Evolutionary conservation across 2,113 vertebrate species (phyloP).

Genomic region (Grus americana): DNA sequence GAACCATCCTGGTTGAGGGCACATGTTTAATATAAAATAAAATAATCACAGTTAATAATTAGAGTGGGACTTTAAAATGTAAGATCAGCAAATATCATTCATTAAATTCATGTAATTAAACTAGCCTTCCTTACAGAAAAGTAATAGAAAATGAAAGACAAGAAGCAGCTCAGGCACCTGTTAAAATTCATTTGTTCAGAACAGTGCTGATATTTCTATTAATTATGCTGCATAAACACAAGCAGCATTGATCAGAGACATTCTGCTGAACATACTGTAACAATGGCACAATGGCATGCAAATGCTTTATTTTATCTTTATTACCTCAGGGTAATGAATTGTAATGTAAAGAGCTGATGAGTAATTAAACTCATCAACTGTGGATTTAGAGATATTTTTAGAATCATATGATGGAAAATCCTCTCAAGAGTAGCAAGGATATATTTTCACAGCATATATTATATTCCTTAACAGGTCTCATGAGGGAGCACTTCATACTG

Average conservation of each 20-base stretch:
- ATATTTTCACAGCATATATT: slow-evolving; percentile 31
- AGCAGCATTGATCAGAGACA: slow-evolving; percentile 42
- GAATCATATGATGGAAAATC: slow-evolving; percentile 37
- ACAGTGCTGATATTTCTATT: slow-evolving; percentile 1
- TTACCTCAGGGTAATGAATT: slow-evolving; percentile 61
- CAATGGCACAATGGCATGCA: slow-evolving; percentile 36
- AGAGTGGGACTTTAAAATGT: background rate
- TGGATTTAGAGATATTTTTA: slow-evolving; percentile 47
- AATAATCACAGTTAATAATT: background rate
- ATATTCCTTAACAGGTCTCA: background rate
- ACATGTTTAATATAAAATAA: background rate
- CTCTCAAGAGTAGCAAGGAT: slow-evolving; percentile 14
- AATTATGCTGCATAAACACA: slow-evolving; percentile 39
- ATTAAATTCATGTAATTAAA: slow-evolving; percentile 1
- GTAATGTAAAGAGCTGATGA: slow-evolving; percentile 55
- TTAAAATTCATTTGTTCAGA: background rate
- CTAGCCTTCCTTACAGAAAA: background rate
- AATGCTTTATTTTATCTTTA: slow-evolving; percentile 61
- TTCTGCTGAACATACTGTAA: slow-evolving; percentile 1
- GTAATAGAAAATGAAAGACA: background rate
- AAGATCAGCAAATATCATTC: background rate
- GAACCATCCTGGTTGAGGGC: background rate
- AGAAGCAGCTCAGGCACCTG: background rate
- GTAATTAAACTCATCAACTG: slow-evolving; percentile 66
- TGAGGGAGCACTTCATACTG: background rate